phyloP scores from a whole-genome alignment of 2,888 invertebrate genomes.

The Sminthurides aquaticus region DNA sequence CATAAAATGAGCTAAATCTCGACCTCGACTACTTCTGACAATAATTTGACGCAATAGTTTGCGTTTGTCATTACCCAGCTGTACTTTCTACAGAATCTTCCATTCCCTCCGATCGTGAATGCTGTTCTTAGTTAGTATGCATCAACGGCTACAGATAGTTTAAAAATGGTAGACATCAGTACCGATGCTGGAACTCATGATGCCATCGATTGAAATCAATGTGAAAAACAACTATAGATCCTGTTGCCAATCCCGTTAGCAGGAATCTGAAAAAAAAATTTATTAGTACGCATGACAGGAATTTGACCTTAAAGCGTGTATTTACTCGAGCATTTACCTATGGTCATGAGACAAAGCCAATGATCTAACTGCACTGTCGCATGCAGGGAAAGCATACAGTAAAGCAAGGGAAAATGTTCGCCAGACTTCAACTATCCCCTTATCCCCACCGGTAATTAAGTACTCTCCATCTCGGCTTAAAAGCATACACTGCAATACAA shows the following conservation, averaged over 20 bases:
- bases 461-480: conserved; percentile 98
- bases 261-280: conserved; percentile 67
- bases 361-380: conserved; percentile 88
- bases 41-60: too few species aligned
- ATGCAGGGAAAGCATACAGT: conserved; percentile 94
- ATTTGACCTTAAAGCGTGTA: neutral
- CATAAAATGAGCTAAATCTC: too few species aligned
- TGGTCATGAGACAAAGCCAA: conserved; percentile 96
- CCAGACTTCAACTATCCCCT: conserved; percentile 97
- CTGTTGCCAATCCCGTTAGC: conserved; percentile 91
- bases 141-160: too few species aligned
- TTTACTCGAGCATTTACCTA: conserved; percentile 57
- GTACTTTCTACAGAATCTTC: too few species aligned
- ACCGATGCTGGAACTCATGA: conserved; percentile 90
- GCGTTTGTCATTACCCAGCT: too few species aligned
- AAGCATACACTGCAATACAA: conserved; percentile 65
- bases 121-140: too few species aligned
- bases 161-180: conserved; percentile 54
- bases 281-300: neutral
- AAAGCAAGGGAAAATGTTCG: conserved; percentile 93
- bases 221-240: conserved; percentile 97
- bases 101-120: too few species aligned
- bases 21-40: too few species aligned
- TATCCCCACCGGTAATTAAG: conserved; percentile 93
- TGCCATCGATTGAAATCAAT: conserved; percentile 99